Percentiles rank a stretch among this genome's conserved stretches.
Conservation (phyloP, 1,140 invertebrate species). For the Lethrus apterus region DNA sequence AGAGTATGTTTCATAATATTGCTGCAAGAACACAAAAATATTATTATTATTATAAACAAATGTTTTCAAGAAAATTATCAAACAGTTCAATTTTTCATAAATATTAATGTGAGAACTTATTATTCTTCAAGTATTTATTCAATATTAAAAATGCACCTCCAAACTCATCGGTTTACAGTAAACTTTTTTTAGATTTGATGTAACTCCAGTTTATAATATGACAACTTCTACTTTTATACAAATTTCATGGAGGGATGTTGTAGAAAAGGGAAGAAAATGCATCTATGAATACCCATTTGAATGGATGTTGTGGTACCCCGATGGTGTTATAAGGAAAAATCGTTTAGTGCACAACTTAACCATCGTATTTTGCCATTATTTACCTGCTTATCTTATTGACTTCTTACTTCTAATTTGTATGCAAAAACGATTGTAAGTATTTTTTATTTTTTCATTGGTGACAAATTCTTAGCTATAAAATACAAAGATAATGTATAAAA, state of each 20-base stretch:
- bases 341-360: not conserved
- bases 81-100: too few relatives aligned
- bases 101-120: too few relatives aligned
- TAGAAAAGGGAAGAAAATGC: not conserved
- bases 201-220: not conserved
- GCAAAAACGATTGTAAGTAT: slow-evolving; percentile 10
- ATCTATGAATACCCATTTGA: slow-evolving; percentile 7
- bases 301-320: slow-evolving; percentile 5
- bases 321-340: not conserved
- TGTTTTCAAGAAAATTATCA: too few relatives aligned
- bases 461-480: too few relatives aligned
- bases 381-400: slow-evolving; percentile 9
- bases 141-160: too few relatives aligned
- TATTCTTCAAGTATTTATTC: slow-evolving; percentile 68
- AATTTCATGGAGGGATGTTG: not conserved
- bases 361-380: not conserved
- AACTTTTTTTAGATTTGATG: not conserved
- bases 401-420: slow-evolving; percentile 1
- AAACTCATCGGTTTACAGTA: not conserved
- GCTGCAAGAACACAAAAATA: too few relatives aligned
- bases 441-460: too few relatives aligned
- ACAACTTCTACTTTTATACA: not conserved
- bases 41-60: too few relatives aligned
- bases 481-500: too few relatives aligned
- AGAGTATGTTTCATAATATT: too few relatives aligned